Conservation (phyloP, 2,888 invertebrate species). For the Drosophila mettleri region DNA sequence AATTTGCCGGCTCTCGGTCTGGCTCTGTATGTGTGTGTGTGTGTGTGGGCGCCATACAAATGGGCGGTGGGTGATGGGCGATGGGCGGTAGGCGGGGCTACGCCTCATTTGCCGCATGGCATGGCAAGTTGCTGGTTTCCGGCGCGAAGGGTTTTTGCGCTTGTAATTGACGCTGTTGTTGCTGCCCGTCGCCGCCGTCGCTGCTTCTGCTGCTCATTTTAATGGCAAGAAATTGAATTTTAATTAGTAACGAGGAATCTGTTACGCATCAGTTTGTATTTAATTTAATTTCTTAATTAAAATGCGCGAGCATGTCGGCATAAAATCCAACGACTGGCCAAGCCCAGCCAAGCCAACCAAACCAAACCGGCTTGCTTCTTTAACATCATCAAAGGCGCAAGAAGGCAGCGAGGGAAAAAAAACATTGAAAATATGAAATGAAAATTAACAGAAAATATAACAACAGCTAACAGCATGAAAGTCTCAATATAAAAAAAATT, state of each 20-base stretch:
- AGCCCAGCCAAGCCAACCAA: constrained; percentile 26
- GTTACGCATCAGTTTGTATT: constrained; percentile 81
- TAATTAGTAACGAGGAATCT: constrained; percentile 81
- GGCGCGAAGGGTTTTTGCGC: constrained; percentile 61
- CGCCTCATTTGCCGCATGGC: constrained; percentile 39
- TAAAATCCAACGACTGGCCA: constrained; percentile 67
- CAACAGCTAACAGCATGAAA: neutral
- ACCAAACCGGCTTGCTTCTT: constrained; percentile 29
- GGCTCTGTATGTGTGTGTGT: neutral
- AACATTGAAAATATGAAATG: constrained; percentile 5
- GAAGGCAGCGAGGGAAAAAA: neutral
- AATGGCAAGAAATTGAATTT: constrained; percentile 82
- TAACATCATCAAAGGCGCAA: constrained; percentile 41
- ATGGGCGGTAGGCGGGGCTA: constrained; percentile 38
- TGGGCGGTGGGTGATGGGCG: constrained; percentile 2
- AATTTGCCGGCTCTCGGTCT: constrained; percentile 57
- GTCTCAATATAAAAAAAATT: no score
- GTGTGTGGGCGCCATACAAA: constrained; percentile 1
- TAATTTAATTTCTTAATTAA: constrained; percentile 82
- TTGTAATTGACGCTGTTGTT: constrained; percentile 71
- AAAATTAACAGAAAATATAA: constrained; percentile 4
- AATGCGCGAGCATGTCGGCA: constrained; percentile 77
- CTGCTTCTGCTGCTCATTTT: constrained; percentile 60
- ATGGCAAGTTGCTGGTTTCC: constrained; percentile 47
- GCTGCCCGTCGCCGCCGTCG: constrained; percentile 20